phyloP scores from a whole-genome alignment of 2,888 invertebrate genomes.

The Schizotus pectinicornis region DNA sequence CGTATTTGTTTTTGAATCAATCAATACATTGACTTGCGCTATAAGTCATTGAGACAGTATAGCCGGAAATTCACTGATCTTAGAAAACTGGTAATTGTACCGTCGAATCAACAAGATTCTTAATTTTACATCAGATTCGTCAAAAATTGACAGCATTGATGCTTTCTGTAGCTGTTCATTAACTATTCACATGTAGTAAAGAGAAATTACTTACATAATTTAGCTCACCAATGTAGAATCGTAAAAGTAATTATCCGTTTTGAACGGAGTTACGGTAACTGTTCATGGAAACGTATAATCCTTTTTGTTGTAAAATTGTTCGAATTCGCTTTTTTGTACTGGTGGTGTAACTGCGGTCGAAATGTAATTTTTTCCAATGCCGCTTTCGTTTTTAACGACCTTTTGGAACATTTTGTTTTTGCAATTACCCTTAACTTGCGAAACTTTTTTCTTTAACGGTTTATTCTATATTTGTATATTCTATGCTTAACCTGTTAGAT shows the following conservation, averaged over 20 bases:
- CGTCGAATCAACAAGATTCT: conserved; percentile 26
- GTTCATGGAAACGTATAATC: conserved; percentile 42
- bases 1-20: conserved; percentile 21
- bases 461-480: conserved; percentile 36
- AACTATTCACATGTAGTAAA: conserved; percentile 40
- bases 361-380: conserved; percentile 6
- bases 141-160: conserved; percentile 27
- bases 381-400: conserved; percentile 27
- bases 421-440: conserved; percentile 37
- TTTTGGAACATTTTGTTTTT: conserved; percentile 26
- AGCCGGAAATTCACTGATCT: conserved; percentile 35
- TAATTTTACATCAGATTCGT: conserved; percentile 30
- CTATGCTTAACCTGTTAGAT: conserved; percentile 50
- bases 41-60: conserved; percentile 48
- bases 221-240: conserved; percentile 47
- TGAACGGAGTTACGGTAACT: conserved; percentile 42
- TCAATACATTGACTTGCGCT: conserved; percentile 32
- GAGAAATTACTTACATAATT: conserved; percentile 38
- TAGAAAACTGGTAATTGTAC: conserved; percentile 6
- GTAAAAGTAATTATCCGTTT: conserved; percentile 40
- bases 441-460: conserved; percentile 16
- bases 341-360: conserved; percentile 25
- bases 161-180: conserved; percentile 44
- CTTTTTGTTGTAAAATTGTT: conserved; percentile 42
- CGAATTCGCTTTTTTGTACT: conserved; percentile 35